Conservation (phyloP, 2,888 invertebrate genomes). For the Spilosoma lubricipeda region DNA sequence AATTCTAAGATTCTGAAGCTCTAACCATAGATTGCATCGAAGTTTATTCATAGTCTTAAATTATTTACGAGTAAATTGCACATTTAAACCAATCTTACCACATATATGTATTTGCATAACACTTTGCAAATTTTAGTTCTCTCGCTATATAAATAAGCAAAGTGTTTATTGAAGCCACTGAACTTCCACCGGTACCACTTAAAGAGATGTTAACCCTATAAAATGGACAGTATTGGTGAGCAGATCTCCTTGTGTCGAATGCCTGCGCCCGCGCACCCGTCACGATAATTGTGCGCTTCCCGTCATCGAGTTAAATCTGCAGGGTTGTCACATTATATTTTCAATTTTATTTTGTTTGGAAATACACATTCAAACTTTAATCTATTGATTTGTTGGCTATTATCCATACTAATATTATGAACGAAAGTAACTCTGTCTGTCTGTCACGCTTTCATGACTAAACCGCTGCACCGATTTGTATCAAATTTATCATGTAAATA, state of each 20-base stretch:
- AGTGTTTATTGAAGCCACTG: not conserved
- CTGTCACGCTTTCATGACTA: too few relatives aligned
- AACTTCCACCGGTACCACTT: slow-evolving; percentile 15
- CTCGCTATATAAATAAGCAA: not conserved
- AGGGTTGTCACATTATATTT: slow-evolving; percentile 32
- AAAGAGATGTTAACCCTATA: slow-evolving; percentile 22
- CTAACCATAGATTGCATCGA: not conserved
- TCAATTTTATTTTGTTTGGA: too few relatives aligned
- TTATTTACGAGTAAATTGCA: not conserved
- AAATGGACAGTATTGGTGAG: slow-evolving; percentile 22
- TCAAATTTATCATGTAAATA: too few relatives aligned
- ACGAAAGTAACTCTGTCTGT: too few relatives aligned
- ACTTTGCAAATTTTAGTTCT: slow-evolving; percentile 4
- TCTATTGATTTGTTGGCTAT: not conserved
- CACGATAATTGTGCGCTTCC: slow-evolving; percentile 63
- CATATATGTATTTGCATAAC: not conserved
- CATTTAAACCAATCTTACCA: not conserved
- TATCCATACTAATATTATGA: too few relatives aligned
- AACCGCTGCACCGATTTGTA: too few relatives aligned
- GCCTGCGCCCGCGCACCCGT: slow-evolving; percentile 37
- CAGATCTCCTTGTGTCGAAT: slow-evolving; percentile 18
- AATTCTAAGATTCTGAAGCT: not conserved
- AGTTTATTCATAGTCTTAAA: not conserved
- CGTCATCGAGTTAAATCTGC: slow-evolving; percentile 58
- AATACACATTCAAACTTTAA: not conserved